Percentiles rank a stretch among this genome's conserved stretches.
Conservation (phyloP, 2,797 vertebrate species). For the Gallinago solitaria region DNA sequence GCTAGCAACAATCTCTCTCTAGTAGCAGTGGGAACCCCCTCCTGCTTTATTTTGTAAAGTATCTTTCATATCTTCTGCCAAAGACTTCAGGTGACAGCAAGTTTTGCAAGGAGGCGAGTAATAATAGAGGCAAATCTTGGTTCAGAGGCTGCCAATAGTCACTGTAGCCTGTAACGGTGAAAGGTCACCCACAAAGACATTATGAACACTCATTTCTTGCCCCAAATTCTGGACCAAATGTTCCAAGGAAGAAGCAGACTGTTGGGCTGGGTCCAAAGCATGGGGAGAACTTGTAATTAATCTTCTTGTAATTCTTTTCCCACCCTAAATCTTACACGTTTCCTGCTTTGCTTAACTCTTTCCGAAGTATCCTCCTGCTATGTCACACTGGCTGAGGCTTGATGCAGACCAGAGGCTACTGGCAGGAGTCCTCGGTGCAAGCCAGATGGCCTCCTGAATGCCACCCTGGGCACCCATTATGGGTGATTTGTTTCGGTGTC, state of each 20-base stretch:
- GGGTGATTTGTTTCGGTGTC: not conserved
- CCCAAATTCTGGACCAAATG: conserved; percentile 35
- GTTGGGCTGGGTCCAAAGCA: conserved; percentile 22
- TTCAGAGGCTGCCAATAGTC: conserved; percentile 31
- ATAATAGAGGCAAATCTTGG: conserved; percentile 33
- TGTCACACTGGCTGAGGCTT: not conserved
- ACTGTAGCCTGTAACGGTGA: conserved; percentile 29
- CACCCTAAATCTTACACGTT: conserved; percentile 24
- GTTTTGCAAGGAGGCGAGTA: conserved; percentile 51
- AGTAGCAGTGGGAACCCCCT: conserved; percentile 61
- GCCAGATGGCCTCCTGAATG: not conserved
- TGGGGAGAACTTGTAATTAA: conserved; percentile 49
- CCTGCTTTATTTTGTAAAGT: conserved; percentile 56
- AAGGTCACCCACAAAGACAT: conserved; percentile 43
- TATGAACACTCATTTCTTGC: conserved; percentile 26
- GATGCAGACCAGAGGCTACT: not conserved
- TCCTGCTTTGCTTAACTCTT: conserved; percentile 32
- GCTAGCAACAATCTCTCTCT: conserved; percentile 45
- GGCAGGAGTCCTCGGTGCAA: not conserved
- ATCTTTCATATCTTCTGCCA: conserved; percentile 72
- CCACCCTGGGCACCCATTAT: not conserved
- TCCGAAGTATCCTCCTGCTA: not conserved
- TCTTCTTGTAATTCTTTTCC: conserved; percentile 39
- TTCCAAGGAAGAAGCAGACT: conserved; percentile 40
- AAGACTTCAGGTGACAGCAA: conserved; percentile 54